These are phyloP conservation scores for Cephus runcator DNA, from an alignment of 2,888 invertebrate genomes.

Conservation along the genomic window DNA sequence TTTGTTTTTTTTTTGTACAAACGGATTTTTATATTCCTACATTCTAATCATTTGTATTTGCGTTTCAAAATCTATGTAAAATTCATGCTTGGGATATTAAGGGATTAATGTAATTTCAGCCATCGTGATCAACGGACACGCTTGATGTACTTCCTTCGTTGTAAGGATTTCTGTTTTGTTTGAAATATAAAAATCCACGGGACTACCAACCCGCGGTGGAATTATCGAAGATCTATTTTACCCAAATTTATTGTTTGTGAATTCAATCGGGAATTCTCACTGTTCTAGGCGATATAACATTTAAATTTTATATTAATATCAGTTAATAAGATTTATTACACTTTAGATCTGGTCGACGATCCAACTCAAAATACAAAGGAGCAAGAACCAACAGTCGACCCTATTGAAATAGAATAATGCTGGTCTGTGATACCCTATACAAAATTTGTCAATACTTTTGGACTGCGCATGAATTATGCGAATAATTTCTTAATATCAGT, in stretches of 20 bases:
- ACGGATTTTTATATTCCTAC: neutral
- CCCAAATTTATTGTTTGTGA: neutral
- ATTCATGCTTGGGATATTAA: neutral
- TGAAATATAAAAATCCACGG: conserved; percentile 7
- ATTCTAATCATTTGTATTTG: neutral
- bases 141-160: neutral
- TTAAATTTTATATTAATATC: conserved; percentile 22
- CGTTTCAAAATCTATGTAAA: neutral
- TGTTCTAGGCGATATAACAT: conserved; percentile 21
- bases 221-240: neutral
- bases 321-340: neutral
- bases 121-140: neutral
- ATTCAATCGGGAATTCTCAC: neutral
- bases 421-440: neutral
- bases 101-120: neutral
- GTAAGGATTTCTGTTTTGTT: neutral
- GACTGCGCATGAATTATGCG: neutral
- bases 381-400: neutral
- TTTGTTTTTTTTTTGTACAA: neutral
- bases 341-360: neutral
- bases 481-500: neutral
- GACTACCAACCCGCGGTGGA: neutral
- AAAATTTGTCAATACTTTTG: neutral
- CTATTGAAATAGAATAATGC: neutral
- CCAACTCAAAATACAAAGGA: neutral